Percentiles rank a stretch among this genome's conserved stretches.
Conservation (phyloP, 2,888 invertebrate species). For the Hirtodrosophila duncani region DNA sequence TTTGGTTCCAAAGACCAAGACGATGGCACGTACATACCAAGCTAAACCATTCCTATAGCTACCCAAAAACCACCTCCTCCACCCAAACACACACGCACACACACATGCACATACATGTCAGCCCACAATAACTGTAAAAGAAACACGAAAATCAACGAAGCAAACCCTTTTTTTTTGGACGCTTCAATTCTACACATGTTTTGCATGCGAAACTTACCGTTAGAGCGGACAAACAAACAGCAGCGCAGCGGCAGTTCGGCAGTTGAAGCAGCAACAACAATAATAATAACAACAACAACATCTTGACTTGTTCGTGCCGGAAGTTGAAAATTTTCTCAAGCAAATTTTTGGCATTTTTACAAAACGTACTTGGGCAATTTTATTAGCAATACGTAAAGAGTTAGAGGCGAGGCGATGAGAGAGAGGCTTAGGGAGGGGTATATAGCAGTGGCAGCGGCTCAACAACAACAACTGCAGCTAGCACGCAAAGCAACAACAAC, state of each 20-base stretch:
- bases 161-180: conserved; percentile 22
- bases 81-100: too few species aligned
- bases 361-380: conserved; percentile 31
- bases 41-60: too few species aligned
- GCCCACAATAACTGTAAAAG: conserved; percentile 8
- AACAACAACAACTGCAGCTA: too few species aligned
- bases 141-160: background rate
- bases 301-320: conserved; percentile 43
- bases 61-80: too few species aligned
- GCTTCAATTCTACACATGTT: conserved; percentile 45
- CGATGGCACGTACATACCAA: conserved; percentile 30
- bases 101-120: too few species aligned
- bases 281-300: conserved; percentile 2
- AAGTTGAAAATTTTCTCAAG: conserved; percentile 48
- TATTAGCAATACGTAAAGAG: too few species aligned
- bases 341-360: background rate
- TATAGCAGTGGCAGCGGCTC: too few species aligned
- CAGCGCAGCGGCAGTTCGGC: too few species aligned
- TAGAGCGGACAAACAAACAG: conserved; percentile 1
- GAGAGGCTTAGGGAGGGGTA: too few species aligned
- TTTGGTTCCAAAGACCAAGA: conserved; percentile 33
- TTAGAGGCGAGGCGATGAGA: too few species aligned
- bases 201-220: conserved; percentile 43
- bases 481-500: conserved; percentile 32
- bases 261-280: background rate